phyloP scores from a whole-genome alignment of 2,888 invertebrate species.

The Ormyrus labotus region DNA sequence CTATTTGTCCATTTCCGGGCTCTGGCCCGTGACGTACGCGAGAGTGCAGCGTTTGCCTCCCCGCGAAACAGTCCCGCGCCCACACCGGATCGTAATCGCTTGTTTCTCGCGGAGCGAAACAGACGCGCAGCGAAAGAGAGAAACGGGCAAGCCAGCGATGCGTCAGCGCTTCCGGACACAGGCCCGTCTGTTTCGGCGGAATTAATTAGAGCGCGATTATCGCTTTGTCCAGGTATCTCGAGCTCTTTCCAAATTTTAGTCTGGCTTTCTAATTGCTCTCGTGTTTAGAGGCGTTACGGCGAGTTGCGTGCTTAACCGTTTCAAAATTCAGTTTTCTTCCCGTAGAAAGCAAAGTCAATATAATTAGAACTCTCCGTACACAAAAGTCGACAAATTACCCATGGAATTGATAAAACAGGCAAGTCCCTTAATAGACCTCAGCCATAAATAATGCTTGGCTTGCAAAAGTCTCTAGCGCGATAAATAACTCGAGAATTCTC shows the following conservation, averaged over 20 bases:
- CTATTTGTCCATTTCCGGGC: constrained; percentile 21
- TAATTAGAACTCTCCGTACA: too few relatives aligned
- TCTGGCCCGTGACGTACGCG: constrained; percentile 60
- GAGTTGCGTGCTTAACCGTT: too few relatives aligned
- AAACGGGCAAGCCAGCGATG: constrained; percentile 10
- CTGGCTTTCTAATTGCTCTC: too few relatives aligned
- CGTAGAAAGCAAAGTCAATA: too few relatives aligned
- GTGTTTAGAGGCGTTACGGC: too few relatives aligned
- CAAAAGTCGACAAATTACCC: too few relatives aligned
- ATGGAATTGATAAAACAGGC: too few relatives aligned
- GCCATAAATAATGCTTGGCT: too few relatives aligned
- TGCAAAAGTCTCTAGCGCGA: neutral
- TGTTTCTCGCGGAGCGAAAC: constrained; percentile 23
- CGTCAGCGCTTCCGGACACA: constrained; percentile 24
- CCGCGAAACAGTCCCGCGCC: constrained; percentile 1
- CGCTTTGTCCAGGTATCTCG: neutral
- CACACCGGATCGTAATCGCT: constrained; percentile 17
- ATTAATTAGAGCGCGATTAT: constrained; percentile 50
- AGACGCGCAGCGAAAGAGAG: constrained; percentile 47
- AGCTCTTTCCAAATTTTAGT: too few relatives aligned
- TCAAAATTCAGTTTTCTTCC: too few relatives aligned
- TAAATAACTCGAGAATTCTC: neutral
- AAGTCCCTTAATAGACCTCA: too few relatives aligned
- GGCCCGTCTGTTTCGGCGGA: constrained; percentile 35
- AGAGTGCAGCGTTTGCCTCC: neutral